phyloP scores from a whole-genome alignment of 2,113 vertebrate genomes.

The Promerops cafer region DNA sequence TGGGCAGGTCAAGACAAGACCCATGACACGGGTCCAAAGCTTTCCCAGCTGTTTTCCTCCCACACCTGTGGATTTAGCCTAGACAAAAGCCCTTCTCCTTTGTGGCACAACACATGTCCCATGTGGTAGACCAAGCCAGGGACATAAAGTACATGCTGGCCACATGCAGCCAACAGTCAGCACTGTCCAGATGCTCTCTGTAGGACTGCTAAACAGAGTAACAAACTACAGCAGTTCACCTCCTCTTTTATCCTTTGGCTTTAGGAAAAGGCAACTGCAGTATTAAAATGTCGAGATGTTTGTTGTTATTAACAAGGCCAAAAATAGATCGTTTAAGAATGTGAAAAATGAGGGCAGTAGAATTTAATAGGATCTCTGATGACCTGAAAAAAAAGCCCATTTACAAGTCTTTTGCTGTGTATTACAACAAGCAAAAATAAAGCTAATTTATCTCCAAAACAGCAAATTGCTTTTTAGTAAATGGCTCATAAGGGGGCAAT shows the following conservation, averaged over 20 bases:
- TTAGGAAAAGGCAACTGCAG: background rate
- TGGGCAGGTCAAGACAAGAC: background rate
- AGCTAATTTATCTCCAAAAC: conserved; percentile 67
- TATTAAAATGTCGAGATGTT: conserved; percentile 26
- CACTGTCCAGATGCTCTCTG: background rate
- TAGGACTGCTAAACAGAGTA: background rate
- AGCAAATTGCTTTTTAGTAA: conserved; percentile 68
- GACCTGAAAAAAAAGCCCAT: background rate
- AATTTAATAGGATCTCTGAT: conserved; percentile 33
- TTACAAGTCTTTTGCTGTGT: background rate
- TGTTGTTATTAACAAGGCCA: conserved; percentile 16
- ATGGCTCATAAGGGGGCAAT: conserved; percentile 60
- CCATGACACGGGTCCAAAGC: background rate
- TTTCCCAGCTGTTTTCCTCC: background rate
- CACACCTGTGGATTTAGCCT: background rate
- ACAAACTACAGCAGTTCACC: background rate
- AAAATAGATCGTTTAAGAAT: conserved; percentile 38
- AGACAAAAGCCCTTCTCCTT: background rate
- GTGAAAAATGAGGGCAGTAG: conserved; percentile 43
- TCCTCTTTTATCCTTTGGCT: background rate
- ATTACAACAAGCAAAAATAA: conserved; percentile 49
- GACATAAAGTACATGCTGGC: background rate
- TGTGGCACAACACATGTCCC: background rate
- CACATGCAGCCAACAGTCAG: background rate
- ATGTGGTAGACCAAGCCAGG: background rate